Evolutionary conservation across 30 jellyfish, hydroid and myxozoan species (phyloP).

Genomic region (Turritopsis rubra): DNA sequence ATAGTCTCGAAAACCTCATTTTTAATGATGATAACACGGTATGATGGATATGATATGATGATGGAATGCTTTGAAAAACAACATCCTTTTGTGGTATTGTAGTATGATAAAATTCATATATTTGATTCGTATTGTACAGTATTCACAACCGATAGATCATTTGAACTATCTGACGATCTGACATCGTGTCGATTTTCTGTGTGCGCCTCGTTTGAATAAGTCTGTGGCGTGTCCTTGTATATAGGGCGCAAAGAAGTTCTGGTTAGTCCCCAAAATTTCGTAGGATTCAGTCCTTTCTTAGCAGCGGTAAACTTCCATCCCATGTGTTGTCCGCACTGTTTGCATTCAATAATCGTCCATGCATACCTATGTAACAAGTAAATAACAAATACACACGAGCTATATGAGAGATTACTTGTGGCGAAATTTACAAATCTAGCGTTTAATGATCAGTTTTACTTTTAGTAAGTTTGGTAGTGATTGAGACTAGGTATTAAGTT

Average conservation of each 20-base stretch:
- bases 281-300: conserved; percentile 66
- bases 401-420: neutral
- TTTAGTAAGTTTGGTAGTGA: no score
- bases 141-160: neutral
- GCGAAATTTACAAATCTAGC: no score
- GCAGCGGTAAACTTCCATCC: conserved; percentile 96
- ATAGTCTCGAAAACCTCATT: no score
- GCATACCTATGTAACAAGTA: conserved; percentile 58
- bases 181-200: neutral
- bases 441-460: no score
- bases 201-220: neutral
- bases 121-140: conserved; percentile 18
- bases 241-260: conserved; percentile 66
- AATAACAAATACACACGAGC: neutral
- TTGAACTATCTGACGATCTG: neutral
- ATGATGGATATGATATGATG: no score
- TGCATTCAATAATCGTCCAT: conserved; percentile 91
- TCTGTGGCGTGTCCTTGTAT: conserved; percentile 1
- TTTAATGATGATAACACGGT: no score
- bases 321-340: conserved; percentile 61
- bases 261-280: conserved; percentile 91
- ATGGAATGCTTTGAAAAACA: neutral
- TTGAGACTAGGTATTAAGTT: no score
- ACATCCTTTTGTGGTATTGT: neutral
- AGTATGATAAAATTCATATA: neutral